A percentile compares a stretch with the other conserved stretches of the same genome.
Evolutionary conservation across 2,888 invertebrate species (phyloP).

Genomic region (Eilema sororculum): DNA sequence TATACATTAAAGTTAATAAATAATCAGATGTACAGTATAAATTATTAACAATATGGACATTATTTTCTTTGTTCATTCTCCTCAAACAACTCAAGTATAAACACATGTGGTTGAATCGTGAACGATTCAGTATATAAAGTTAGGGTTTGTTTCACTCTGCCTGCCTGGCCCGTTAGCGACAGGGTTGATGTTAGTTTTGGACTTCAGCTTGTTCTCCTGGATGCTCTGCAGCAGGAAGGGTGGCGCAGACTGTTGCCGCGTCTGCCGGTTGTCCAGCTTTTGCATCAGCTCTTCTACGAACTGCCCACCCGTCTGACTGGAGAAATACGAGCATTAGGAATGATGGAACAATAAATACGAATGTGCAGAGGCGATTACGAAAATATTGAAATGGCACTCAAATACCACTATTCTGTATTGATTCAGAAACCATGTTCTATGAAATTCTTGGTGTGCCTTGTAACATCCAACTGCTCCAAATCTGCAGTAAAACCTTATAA

Average conservation of each 20-base stretch:
- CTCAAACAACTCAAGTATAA: background rate
- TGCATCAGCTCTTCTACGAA: constrained; percentile 78
- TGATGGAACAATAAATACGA: background rate
- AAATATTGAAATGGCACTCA: no score
- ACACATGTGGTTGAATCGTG: background rate
- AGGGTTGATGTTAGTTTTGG: constrained; percentile 62
- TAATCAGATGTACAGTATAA: constrained; percentile 9
- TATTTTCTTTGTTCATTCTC: background rate
- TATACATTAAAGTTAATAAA: background rate
- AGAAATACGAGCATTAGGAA: constrained; percentile 60
- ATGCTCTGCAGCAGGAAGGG: constrained; percentile 81
- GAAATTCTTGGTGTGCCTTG: no score
- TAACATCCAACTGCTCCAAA: no score
- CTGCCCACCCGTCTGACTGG: constrained; percentile 84
- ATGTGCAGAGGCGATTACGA: background rate
- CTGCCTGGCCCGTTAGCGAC: constrained; percentile 65
- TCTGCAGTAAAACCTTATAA: no score
- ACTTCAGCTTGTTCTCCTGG: constrained; percentile 74
- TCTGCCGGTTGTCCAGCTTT: constrained; percentile 72
- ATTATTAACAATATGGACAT: background rate
- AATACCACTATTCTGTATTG: no score
- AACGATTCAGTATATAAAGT: constrained; percentile 73
- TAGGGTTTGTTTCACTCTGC: constrained; percentile 78
- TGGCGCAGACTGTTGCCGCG: constrained; percentile 65
- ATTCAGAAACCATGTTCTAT: no score